These are phyloP conservation scores for Dryobota labecula DNA, from an alignment of 2,888 invertebrate species.

Conservation along the genomic window DNA sequence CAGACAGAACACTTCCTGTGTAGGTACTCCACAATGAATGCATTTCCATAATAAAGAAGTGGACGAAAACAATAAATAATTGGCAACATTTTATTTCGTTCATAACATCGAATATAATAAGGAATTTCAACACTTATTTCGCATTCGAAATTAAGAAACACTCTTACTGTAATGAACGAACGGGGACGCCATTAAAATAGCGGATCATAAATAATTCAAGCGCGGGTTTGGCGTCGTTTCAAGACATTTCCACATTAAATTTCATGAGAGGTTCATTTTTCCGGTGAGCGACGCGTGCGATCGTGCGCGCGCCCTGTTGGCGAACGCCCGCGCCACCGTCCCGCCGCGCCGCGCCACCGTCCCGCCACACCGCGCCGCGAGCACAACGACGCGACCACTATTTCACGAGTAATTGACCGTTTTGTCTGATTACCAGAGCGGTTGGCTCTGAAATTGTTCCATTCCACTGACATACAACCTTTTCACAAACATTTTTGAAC, in stretches of 20 bases:
- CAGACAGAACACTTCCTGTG: constrained; percentile 55
- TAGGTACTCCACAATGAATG: constrained; percentile 52
- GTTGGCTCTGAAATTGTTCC: constrained; percentile 38
- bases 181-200: constrained; percentile 88
- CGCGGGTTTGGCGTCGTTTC: constrained; percentile 89
- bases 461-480: constrained; percentile 27
- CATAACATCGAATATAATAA: constrained; percentile 72
- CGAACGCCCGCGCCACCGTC: constrained; percentile 29
- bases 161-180: constrained; percentile 87
- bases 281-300: constrained; percentile 77
- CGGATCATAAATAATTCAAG: constrained; percentile 89
- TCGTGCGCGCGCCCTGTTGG: constrained; percentile 68
- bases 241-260: constrained; percentile 90
- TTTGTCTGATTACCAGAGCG: constrained; percentile 62
- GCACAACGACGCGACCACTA: constrained; percentile 54
- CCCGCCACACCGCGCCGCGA: constrained; percentile 21
- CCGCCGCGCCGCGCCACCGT: no score
- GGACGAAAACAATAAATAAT: constrained; percentile 62
- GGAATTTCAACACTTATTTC: constrained; percentile 76
- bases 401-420: constrained; percentile 76
- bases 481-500: constrained; percentile 38
- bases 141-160: constrained; percentile 87
- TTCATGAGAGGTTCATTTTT: constrained; percentile 90
- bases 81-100: constrained; percentile 63
- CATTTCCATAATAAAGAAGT: constrained; percentile 62